Percentiles rank a stretch among this genome's conserved stretches.
Evolutionary conservation across 2,888 invertebrate species (phyloP).

Genomic region (Cosmia pyralina): DNA sequence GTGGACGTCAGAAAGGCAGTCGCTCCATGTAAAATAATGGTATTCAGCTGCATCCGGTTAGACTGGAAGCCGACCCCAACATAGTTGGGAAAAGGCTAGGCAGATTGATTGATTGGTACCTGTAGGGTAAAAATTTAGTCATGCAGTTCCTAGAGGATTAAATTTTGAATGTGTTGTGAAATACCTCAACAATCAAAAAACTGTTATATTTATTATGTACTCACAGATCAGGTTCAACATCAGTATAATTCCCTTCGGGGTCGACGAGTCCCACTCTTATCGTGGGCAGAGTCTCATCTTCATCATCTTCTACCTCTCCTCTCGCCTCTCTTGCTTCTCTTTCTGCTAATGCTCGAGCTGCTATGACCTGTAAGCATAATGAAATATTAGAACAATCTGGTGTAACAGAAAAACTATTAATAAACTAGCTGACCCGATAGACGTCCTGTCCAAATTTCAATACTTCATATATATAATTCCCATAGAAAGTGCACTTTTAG

Average conservation of each 20-base stretch:
- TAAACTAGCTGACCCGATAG: no score
- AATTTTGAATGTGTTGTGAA: neutral
- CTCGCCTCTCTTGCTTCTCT: slow-evolving; percentile 86
- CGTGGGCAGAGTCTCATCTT: slow-evolving; percentile 85
- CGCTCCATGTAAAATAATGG: no score
- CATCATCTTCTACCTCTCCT: slow-evolving; percentile 87
- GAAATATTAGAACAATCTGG: neutral
- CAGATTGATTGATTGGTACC: no score
- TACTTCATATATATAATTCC: no score
- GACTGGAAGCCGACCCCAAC: no score
- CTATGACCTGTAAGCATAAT: slow-evolving; percentile 81
- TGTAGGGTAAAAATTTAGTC: no score
- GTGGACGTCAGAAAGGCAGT: no score
- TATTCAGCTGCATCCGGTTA: no score
- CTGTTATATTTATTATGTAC: slow-evolving; percentile 62
- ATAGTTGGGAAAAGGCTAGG: no score
- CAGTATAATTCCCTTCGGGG: slow-evolving; percentile 86
- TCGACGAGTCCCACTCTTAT: slow-evolving; percentile 87
- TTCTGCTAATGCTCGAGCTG: slow-evolving; percentile 86
- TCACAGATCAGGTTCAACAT: slow-evolving; percentile 87
- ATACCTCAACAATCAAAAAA: neutral
- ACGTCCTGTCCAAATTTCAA: no score
- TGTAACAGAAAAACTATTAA: neutral
- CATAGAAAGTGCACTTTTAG: no score
- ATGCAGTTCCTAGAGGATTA: no score